These are phyloP conservation scores for Barnardius zonarius DNA, from an alignment of 2,113 vertebrate genomes.

Conservation along the genomic window DNA sequence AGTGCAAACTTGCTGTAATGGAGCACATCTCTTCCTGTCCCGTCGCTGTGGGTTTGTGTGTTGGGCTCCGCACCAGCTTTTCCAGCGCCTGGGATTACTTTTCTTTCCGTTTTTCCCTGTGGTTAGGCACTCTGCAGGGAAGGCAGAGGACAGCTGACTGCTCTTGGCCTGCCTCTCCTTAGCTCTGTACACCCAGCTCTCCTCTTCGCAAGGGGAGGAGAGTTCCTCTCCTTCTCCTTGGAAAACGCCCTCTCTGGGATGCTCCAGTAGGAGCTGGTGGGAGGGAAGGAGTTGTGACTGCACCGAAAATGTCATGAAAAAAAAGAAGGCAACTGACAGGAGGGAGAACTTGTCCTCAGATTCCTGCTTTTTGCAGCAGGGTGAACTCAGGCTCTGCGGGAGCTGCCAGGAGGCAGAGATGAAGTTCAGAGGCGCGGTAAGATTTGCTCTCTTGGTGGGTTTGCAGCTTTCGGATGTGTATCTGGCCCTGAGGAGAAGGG, in stretches of 20 bases:
- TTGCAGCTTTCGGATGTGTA: background rate
- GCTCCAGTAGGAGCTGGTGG: constrained; percentile 64
- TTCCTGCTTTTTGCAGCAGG: constrained; percentile 17
- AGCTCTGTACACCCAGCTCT: background rate
- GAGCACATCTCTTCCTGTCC: background rate
- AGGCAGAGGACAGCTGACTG: background rate
- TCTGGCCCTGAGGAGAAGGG: background rate
- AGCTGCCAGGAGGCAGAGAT: constrained; percentile 46
- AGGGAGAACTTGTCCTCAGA: constrained; percentile 41
- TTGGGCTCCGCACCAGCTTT: constrained; percentile 42
- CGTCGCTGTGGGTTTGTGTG: background rate
- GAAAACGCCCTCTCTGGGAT: constrained; percentile 36
- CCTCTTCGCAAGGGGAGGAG: background rate
- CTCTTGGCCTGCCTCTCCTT: background rate
- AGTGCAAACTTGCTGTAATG: background rate
- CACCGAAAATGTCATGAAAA: constrained; percentile 36
- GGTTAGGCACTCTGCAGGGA: background rate
- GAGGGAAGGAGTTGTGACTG: constrained; percentile 50
- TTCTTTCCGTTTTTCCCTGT: constrained; percentile 37
- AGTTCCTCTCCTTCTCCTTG: background rate
- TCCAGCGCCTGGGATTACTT: constrained; percentile 26
- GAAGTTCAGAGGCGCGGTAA: constrained; percentile 71
- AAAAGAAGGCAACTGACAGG: constrained; percentile 39
- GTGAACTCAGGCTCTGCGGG: background rate
- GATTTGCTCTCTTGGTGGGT: background rate